Conservation (phyloP, 2,888 invertebrate species). For the Melanotus villosus region DNA sequence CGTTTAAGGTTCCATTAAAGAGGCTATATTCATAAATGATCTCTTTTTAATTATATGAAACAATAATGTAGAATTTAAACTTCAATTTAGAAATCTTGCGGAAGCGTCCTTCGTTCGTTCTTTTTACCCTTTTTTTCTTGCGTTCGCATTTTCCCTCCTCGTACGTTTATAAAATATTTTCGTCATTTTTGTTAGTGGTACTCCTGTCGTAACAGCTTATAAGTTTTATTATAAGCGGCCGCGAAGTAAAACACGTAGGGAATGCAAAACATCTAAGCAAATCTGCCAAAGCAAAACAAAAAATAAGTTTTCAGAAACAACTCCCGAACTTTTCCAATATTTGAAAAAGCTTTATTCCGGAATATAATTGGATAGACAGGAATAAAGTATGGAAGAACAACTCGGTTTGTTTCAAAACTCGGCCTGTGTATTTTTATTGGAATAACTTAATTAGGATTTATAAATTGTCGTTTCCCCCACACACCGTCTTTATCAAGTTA, state of each 20-base stretch:
- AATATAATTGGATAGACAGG: conserved; percentile 39
- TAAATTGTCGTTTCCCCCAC: conserved; percentile 19
- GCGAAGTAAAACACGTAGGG: conserved; percentile 6
- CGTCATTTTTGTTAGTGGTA: not conserved
- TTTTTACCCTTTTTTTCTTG: too few species aligned
- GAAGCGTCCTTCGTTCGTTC: too few species aligned
- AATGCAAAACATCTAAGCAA: conserved; percentile 24
- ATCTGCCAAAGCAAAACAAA: conserved; percentile 27
- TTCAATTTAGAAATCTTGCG: too few species aligned
- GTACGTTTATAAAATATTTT: not conserved
- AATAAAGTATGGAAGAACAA: conserved; percentile 38
- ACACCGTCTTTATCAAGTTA: conserved; percentile 9
- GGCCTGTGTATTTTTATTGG: conserved; percentile 27
- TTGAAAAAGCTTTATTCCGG: conserved; percentile 32
- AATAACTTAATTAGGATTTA: conserved; percentile 36
- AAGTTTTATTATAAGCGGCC: conserved; percentile 7
- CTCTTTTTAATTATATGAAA: conserved; percentile 13
- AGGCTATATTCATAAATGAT: not conserved
- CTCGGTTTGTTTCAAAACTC: conserved; percentile 27
- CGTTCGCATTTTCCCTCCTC: too few species aligned
- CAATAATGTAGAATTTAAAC: not conserved
- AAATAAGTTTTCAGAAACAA: conserved; percentile 31
- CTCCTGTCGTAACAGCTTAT: conserved; percentile 1
- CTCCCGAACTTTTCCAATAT: conserved; percentile 42
- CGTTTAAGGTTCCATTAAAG: conserved; percentile 17